Evolutionary conservation across 2,113 vertebrate species (phyloP), one percentile per base, ranked within the genome.

Genomic region (Penelope pileata): DNA sequence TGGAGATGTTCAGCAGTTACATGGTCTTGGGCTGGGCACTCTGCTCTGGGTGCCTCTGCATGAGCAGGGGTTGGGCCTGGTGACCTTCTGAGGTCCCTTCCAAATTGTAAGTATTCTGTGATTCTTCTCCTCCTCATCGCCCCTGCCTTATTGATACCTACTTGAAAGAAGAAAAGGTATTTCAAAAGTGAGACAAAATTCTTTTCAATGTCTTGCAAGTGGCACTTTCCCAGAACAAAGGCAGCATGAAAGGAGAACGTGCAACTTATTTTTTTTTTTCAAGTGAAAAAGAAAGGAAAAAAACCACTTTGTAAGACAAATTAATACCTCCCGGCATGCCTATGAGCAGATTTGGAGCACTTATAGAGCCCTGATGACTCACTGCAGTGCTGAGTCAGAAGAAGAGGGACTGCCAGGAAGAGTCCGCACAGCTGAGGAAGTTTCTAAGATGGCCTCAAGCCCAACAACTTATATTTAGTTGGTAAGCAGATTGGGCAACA

Each of bases 311-410:
- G 11, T 13, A 56, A 48, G 62, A 24, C 34, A 16, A 26, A 42
- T 38, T 32, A 54, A 8, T 56, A 27, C 76, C 76, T 90, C 74
- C 38, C 83, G 11, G 10, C 21, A 42, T 5, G n/a, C 30, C 77
- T 64, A 51, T 0, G 3, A 30, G 23, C 30, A 29, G 34, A 45
- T 30, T 50, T 54, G 19, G 62, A 47, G 40, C 32, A 6, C 12
- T 42, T 59, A 75, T 4, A 18, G 19, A 48, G 38, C 18, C 23
- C 23, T 2, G 1, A 6, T 56, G 24, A 53, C 22, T 27, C 21
- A 19, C 30, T 64, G 42, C 54, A 86, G 80, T 32, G 93, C 90
- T 80, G 88, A 95, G 83, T 86, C 90, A 93, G 67, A 90, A 2
- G 38, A 32, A 30, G 79, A 77, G 34, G 51, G 80, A 68, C 13